These are phyloP conservation scores for Malurus elegans DNA, from an alignment of 2,113 vertebrate species.

Conservation along the genomic window DNA sequence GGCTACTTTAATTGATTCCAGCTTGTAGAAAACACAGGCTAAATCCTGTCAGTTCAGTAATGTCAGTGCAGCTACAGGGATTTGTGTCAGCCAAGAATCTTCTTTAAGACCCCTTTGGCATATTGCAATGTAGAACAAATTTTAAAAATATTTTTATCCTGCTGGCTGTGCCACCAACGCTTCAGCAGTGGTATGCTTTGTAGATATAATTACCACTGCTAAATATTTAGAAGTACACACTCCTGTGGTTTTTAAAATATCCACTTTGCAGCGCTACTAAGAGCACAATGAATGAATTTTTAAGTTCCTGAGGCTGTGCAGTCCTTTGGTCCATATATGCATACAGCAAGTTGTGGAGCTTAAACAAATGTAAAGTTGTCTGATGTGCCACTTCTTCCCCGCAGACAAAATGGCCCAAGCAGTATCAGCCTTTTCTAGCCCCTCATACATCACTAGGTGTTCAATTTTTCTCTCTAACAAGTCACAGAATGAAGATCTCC, in stretches of 20 bases:
- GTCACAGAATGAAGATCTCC: not conserved
- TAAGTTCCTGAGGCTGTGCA: slow-evolving; percentile 10
- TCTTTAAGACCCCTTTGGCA: slow-evolving; percentile 2
- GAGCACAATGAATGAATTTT: slow-evolving; percentile 12
- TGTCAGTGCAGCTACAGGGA: not conserved
- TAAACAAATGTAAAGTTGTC: not conserved
- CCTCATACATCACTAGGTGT: not conserved
- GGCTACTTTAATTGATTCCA: slow-evolving; percentile 1
- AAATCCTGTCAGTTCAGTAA: slow-evolving; percentile 27
- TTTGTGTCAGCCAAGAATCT: slow-evolving; percentile 29
- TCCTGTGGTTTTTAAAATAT: not conserved
- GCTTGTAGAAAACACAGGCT: slow-evolving; percentile 26
- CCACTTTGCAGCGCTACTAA: slow-evolving; percentile 13
- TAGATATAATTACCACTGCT: slow-evolving; percentile 6
- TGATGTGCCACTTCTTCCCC: not conserved
- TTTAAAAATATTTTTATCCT: not conserved
- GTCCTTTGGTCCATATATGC: not conserved
- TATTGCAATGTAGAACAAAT: not conserved
- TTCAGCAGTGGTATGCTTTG: slow-evolving; percentile 15
- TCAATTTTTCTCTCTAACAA: not conserved
- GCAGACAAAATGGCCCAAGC: not conserved
- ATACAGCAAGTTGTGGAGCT: not conserved
- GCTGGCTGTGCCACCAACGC: not conserved
- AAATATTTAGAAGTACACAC: slow-evolving; percentile 28
- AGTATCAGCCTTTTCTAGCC: not conserved